Base-by-base conservation (phyloP, 2,113 vertebrate genomes). In the Apteryx mantelli region DNA sequence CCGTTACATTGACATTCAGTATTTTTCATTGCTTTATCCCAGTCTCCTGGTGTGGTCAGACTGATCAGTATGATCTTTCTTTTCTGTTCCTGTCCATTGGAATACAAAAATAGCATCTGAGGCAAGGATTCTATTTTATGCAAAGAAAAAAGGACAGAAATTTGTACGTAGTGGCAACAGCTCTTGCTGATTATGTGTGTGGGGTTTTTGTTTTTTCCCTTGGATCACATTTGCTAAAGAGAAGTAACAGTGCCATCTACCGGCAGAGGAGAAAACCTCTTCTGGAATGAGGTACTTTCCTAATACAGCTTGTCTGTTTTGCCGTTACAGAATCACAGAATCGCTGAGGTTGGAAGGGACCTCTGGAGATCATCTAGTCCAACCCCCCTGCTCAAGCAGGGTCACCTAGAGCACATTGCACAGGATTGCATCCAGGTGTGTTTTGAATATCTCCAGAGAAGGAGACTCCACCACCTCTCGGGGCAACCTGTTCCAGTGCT, bases 191-290 rank as follows among this genome's bases (percentile, higher is more conserved):
- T 11, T 34, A 52, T 3, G 25, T n/a, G 40, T 7, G 36, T 7
- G 36, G 36, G 36, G 36, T 8, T 48, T 48, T 34, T 56, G 14
- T 28, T 58, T 17, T 70, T 82, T 50, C 71, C 9, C 9, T 30
- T 44, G 34, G 50, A 56, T 66, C 11, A 13, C 5, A 64, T 66
- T 80, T 42, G 17, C 11, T 83, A 64, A 52, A 4, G 28, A 95
- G 85, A 88, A 88, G 32, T 63, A 55, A 82, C 38, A 55, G 25
- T 97, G 97, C 96, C 96, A 97, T 83, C 96, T 97, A 53, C 94
- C 89, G 96, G 94, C 65, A 68, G 68, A 95, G 25, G 13, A 55
- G 53, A 25, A 38, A 46, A 15, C 40, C 0, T 3, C 34, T 55
- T 53, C 56, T 79, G 68, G 14, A 21, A 21, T 9, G n/a, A 26